Base-by-base conservation (phyloP, 2,888 invertebrate genomes). In the Dinocampus coccinellae region DNA sequence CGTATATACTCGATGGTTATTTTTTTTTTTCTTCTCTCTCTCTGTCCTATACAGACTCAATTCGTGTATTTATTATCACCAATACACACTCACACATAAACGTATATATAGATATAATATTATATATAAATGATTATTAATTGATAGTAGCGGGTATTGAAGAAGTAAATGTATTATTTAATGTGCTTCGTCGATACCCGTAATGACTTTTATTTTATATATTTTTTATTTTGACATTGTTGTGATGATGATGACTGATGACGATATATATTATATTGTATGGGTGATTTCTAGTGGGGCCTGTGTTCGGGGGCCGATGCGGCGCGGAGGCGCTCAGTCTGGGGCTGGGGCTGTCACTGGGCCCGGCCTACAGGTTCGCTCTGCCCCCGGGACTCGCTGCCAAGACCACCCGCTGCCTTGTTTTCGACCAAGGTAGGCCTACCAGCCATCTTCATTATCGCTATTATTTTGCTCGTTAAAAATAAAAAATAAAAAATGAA, bases 271-370 rank as follows among this genome's bases (percentile, higher is more conserved):
- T 47, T 36, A 79, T 80, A 76, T 84, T 84, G 70, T 81, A 76
- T 83, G 84, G 85, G 85, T 87, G 81, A 85, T 88, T 67, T 88
- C 83, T 88, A 88, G 88, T 87, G 85, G 88, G 88, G 82, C 87
- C 87, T 80, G 84, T 88, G 85, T 87, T 87, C 86, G 87, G 86
- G 87, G 88, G 88, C 83, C 88, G 88, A 87, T 88, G 88, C 87
- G 88, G 88, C 83, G 86, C 87, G 81, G 88, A 88, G 84, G 88
- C 88, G 83, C 85, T 88, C 81, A 87, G 88, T 80, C 85, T 88
- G 81, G 88, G 88, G 79, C 84, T 88, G 79, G 88, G 88, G 78
- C 83, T 87, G 84, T 84, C 88, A 80, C 85, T 88, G 83, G 87
- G 88, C 87, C 86, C 87, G 79, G 85, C 87, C 87, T 88, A 87